Evolutionary conservation across 1,140 invertebrate genomes (phyloP).

Genomic region (Luehdorfia chinensis): DNA sequence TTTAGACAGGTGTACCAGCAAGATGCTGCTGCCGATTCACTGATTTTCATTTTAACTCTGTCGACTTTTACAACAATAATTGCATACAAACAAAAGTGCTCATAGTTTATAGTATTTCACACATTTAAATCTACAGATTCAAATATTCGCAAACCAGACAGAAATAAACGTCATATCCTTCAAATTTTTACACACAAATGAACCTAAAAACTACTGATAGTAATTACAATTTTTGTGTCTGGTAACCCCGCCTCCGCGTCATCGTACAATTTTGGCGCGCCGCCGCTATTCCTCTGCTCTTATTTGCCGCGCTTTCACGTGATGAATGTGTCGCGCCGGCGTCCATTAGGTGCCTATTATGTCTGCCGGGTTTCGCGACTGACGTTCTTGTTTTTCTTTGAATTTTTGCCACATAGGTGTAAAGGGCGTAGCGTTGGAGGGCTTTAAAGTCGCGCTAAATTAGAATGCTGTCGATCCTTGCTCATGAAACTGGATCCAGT

Average conservation of each 20-base stretch:
- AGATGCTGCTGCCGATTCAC: too few species aligned
- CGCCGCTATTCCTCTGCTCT: constrained; percentile 36
- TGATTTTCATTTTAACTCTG: too few species aligned
- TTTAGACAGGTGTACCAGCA: too few species aligned
- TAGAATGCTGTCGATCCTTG: constrained; percentile 5
- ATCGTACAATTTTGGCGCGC: constrained; percentile 48
- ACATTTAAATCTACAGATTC: too few species aligned
- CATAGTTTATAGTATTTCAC: too few species aligned
- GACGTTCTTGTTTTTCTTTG: constrained; percentile 29
- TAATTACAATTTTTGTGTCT: constrained; percentile 11
- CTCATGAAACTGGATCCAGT: not conserved
- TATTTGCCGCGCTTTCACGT: constrained; percentile 49
- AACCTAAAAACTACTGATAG: constrained; percentile 4
- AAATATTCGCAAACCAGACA: too few species aligned
- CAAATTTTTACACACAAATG: not conserved
- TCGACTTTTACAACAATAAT: too few species aligned
- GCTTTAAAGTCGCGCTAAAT: constrained; percentile 22
- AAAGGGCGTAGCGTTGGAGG: constrained; percentile 14
- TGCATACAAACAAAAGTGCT: too few species aligned
- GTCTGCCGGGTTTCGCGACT: too few species aligned
- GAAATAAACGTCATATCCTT: not conserved
- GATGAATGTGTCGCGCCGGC: constrained; percentile 52
- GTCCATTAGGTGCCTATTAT: constrained; percentile 66
- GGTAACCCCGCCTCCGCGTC: constrained; percentile 5
- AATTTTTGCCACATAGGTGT: constrained; percentile 21